Evolutionary conservation across 2,113 vertebrate species (phyloP).

Genomic region (Bostrychus sinensis): DNA sequence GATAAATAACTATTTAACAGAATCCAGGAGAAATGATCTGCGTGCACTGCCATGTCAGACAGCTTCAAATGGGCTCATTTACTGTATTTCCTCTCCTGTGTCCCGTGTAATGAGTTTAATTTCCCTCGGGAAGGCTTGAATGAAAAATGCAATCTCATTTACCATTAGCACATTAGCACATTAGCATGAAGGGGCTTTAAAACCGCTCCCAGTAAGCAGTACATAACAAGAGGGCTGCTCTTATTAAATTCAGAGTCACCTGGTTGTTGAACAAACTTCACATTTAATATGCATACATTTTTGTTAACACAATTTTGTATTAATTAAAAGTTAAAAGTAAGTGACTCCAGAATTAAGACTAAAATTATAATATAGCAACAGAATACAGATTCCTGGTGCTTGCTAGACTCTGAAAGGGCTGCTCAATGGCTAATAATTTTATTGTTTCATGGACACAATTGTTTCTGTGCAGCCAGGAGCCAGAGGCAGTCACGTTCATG

Average conservation of each 20-base stretch:
- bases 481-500: no score
- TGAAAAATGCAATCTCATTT: conserved; percentile 21
- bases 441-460: not conserved
- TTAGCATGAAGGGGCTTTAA: conserved; percentile 13
- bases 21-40: conserved; percentile 11
- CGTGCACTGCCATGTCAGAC: conserved; percentile 4
- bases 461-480: no score
- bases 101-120: conserved; percentile 17
- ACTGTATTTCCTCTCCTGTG: conserved; percentile 17
- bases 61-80: conserved; percentile 17
- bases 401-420: not conserved
- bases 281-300: not conserved
- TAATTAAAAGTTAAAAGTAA: not conserved
- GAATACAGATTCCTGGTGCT: not conserved
- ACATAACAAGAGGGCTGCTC: conserved; percentile 1
- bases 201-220: conserved; percentile 2
- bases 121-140: conserved; percentile 14
- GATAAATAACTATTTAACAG: conserved; percentile 15
- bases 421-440: not conserved
- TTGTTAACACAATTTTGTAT: not conserved
- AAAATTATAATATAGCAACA: not conserved
- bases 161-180: conserved; percentile 17
- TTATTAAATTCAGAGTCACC: not conserved
- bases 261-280: conserved; percentile 3
- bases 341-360: not conserved